Evolutionary conservation across 2,888 invertebrate species (phyloP), one percentile per base, ranked within the genome.

Genomic region (Parnassius mnemosyne): DNA sequence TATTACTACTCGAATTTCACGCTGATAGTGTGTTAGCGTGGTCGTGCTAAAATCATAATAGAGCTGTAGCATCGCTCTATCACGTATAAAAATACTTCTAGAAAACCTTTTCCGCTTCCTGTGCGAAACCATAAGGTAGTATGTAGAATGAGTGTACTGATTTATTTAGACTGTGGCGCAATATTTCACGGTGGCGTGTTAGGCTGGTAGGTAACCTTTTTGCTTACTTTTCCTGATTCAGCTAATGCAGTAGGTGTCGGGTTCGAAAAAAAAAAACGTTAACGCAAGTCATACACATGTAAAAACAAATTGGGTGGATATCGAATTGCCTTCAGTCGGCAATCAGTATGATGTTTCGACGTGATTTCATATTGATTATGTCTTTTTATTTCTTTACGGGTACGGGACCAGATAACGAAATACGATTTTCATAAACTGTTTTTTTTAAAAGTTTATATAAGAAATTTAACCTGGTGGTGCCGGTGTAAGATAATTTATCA

Each of bases 201-300:
- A 41, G 57, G 41, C 53, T 47, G 51, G 55, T 44, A 42, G 59
- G 49, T 55, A 46, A 43, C 41, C 61, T 69, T 71, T 68, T 68
- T 67, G 65, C 65, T 68, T 65, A 60, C 57, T 67, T 66, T 34
- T 51, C 61, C 76, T 79, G 80, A 82, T 72, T 83, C 84, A 83
- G 79, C 79, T 81, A 83, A 83, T 81, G 79, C 70, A 63, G 64
- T 65, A 66, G 69, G 76, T 77, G 71, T 79, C 76, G 51, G 66
- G 73, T 79, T 78, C 63, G 67, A 69, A 66, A 70, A 75, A 70
- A 75, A 82, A 76, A 79, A 76, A 60, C 64, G 66, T 65, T 71
- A 74, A 78, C 77, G 80, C 83, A 79, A 82, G 78, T 79, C 81
- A 79, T 77, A 78, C 75, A 58, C 49, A 63, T 64, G 58, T 61